Conservation (phyloP, 1,140 invertebrate genomes). For the Scaptomyza montana region DNA sequence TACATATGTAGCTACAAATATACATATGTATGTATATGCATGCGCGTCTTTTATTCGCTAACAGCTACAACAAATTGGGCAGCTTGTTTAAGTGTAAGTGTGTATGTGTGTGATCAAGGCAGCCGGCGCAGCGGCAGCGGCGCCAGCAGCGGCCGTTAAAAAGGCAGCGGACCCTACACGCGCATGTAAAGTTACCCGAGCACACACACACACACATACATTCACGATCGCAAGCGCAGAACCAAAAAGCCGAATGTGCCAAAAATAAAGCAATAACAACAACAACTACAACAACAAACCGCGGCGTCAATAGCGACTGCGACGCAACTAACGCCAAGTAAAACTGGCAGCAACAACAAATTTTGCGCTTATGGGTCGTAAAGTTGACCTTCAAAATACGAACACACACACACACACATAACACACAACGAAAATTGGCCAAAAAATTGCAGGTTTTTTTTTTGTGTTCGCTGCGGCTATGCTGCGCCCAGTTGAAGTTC, state of each 20-base stretch:
- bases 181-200: conserved; percentile 76
- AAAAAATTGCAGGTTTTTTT: conserved; percentile 79
- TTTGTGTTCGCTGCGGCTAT: conserved; percentile 48
- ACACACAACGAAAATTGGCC: conserved; percentile 68
- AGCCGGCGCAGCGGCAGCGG: conserved; percentile 54
- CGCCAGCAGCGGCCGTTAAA: conserved; percentile 68
- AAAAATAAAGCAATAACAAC: conserved; percentile 74
- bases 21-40: conserved; percentile 22
- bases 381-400: conserved; percentile 83
- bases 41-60: conserved; percentile 67
- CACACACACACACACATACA: conserved; percentile 42
- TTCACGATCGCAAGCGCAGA: conserved; percentile 32
- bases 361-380: conserved; percentile 83
- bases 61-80: conserved; percentile 79
- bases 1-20: conserved; percentile 4
- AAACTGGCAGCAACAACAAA: conserved; percentile 67
- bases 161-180: conserved; percentile 79
- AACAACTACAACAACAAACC: conserved; percentile 38
- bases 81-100: conserved; percentile 47
- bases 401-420: conserved; percentile 41
- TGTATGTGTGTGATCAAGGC: conserved; percentile 67
- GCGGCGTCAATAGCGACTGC: conserved; percentile 30
- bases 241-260: conserved; percentile 69
- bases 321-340: conserved; percentile 79
- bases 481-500: conserved; percentile 79